Percentiles rank a stretch among this genome's conserved stretches.
Conservation (phyloP, 1,140 invertebrate species). For the Caenorhabditis brenneri region DNA sequence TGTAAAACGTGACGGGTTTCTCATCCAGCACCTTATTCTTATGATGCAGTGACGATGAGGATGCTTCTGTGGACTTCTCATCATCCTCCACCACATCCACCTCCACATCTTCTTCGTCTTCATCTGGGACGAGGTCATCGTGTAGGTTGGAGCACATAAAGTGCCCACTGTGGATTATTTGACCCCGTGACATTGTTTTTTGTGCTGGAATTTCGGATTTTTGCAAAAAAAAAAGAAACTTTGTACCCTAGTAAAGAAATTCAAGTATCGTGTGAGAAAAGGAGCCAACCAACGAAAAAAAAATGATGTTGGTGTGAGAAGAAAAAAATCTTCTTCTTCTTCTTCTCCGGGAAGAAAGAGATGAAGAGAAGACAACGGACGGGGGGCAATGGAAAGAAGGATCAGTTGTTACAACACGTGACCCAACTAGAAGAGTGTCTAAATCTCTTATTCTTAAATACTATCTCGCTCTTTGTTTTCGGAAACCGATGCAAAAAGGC, state of each 20-base stretch:
- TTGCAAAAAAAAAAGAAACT: not conserved
- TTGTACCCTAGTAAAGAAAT: not conserved
- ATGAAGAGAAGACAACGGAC: no score
- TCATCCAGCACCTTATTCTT: conserved; percentile 60
- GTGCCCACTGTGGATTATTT: conserved; percentile 70
- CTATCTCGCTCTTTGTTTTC: no score
- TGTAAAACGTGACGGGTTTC: conserved; percentile 71
- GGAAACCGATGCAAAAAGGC: no score
- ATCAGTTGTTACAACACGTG: no score
- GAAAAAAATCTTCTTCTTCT: no score
- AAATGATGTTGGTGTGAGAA: no score
- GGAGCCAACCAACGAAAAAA: no score
- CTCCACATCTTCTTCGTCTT: conserved; percentile 70
- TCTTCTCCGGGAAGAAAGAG: no score
- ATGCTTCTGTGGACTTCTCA: conserved; percentile 46
- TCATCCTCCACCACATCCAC: conserved; percentile 70
- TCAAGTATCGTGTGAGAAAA: no score
- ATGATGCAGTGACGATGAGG: not conserved
- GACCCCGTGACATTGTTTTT: conserved; percentile 62
- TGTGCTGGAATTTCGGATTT: not conserved
- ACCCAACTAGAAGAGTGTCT: no score
- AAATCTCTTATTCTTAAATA: no score
- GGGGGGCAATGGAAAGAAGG: no score
- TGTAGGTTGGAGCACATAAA: conserved; percentile 71
- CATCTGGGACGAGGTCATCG: conserved; percentile 54